Percentiles rank a stretch among this genome's conserved stretches.
Evolutionary conservation across 2,797 vertebrate species (phyloP).

Genomic region (Xiphophorus birchmanni): DNA sequence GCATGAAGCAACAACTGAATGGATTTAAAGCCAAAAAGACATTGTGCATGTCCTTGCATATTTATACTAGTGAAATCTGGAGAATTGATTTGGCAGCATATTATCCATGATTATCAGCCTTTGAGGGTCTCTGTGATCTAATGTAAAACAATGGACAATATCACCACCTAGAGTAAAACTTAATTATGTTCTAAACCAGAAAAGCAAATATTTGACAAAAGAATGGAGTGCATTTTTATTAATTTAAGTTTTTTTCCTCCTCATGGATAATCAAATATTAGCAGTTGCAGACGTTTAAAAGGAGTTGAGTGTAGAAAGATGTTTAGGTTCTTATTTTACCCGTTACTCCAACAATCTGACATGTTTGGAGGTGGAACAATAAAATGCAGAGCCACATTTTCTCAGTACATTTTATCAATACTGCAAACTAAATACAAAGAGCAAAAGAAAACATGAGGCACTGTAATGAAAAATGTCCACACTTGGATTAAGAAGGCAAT

Average conservation of each 20-base stretch:
- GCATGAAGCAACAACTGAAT: not conserved
- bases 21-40: not conserved
- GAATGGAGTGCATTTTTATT: not conserved
- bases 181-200: not conserved
- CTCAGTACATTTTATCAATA: not conserved
- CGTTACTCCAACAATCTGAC: not conserved
- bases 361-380: not conserved
- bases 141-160: not conserved
- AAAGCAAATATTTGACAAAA: not conserved
- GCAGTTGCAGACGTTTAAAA: not conserved
- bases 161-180: slow-evolving; percentile 2
- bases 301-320: not conserved
- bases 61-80: not conserved
- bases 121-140: not conserved
- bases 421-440: not conserved
- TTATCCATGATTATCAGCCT: not conserved
- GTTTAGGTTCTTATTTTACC: not conserved
- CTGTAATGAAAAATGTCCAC: not conserved
- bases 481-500: not conserved
- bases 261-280: not conserved
- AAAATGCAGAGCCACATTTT: not conserved
- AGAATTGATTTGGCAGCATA: not conserved
- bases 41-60: not conserved
- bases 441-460: not conserved
- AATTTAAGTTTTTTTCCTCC: not conserved